Evolutionary conservation across 2,888 invertebrate genomes (phyloP), one percentile per base, ranked within the genome.

Genomic region (Epiblema foenella): DNA sequence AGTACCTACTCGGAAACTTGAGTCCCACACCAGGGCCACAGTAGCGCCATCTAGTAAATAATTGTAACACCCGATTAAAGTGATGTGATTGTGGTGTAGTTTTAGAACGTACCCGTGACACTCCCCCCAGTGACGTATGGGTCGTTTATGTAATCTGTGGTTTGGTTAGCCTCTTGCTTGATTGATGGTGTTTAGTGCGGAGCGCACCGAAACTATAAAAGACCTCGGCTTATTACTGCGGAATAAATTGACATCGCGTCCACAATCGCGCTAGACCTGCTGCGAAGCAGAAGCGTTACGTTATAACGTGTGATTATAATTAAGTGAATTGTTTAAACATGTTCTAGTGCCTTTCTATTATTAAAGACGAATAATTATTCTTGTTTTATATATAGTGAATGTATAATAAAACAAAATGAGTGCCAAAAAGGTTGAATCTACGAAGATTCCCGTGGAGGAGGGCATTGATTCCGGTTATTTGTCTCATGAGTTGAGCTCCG

Each of bases 401-500:
- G 69, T 74, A 63, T 51, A 54, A 75, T 76, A 77, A 75, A 79
- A 77, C 82, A 84, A 83, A 84, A 93, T 93, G 93, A 93, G 92
- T 91, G 89, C 86, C 81, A 89, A 85, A 77, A 91, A 88, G 77
- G 86, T 80, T 76, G 85, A 87, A 29, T 67, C 67, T 73, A 85
- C 88, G 42, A 90, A 90, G 82, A 75, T 89, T 74, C 76, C 76
- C 49, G 89, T 87, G 75, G 88, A 89, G 74, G 85, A 85, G 67
- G 85, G 83, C 75, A 75, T 81, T 71, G 93, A 93, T 80, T 91
- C 90, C 77, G 93, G 93, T 76, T 88, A 86, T 81, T 75, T 88
- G 52, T 92, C 93, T 42, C 89, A 87, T 71, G 82, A 80, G 49
- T 75, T 86, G 58, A 80, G 79, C 74, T 62, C 83, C 89, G 56